Base-by-base conservation (phyloP, 2,888 invertebrate genomes). In the Acronicta aceris region DNA sequence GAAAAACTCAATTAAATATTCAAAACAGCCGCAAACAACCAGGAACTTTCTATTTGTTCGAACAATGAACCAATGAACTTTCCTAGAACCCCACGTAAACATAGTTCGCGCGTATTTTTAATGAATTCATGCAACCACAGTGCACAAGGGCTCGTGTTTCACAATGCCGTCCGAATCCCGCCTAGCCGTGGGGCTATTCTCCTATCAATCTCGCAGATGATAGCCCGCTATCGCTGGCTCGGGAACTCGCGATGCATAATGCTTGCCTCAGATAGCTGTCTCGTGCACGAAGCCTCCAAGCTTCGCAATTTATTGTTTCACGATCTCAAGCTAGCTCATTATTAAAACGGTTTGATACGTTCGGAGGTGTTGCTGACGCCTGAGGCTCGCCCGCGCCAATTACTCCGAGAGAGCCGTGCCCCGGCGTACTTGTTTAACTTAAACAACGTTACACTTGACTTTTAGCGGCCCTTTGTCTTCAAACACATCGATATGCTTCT, bases 251-350 rank as follows among this genome's bases (percentile, higher is more conserved):
- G 90, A 93, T 93, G 94, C 93, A 94, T 94, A 94, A 94, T 94
- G 93, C 92, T 90, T 86, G 88, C 81, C 82, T 85, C 89, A 91
- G 94, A 94, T 94, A 92, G 92, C 94, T 92, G 93, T 93, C 94
- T 93, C 87, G 85, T 76, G 92, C 94, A 94, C 94, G 94, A 94
- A 94, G 94, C 94, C 94, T 94, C 89, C 89, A 88, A 94, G 94
- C 91, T 90, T 94, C 87, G 94, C 94, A 94, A 94, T 94, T 94
- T 94, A 94, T 94, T 93, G 94, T 94, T 94, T 94, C 94, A 94
- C 94, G 94, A 94, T 94, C 92, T 92, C 90, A 86, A 87, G 86
- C 89, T 79, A 87, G 92, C 92, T 94, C 93, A 94, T 94, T 94
- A 94, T 94, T 94, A 94, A 94, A 94, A 94, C 93, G 92, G 94